A percentile compares a stretch with the other conserved stretches of the same genome.
Evolutionary conservation across 2,113 vertebrate genomes (phyloP).

Genomic region (Stegastes partitus): DNA sequence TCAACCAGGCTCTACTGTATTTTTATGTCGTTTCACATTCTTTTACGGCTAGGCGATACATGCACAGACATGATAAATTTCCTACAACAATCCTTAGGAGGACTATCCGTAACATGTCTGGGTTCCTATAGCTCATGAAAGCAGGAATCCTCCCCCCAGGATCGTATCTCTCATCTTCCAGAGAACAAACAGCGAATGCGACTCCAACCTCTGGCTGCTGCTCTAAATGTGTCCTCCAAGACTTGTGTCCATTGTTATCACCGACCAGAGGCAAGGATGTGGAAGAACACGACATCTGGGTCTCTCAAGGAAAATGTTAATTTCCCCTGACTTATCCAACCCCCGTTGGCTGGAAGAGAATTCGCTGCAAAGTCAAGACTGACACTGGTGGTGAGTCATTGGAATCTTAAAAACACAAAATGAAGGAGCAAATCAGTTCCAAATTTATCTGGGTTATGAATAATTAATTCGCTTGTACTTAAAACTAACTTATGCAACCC

Average conservation of each 20-base stretch:
- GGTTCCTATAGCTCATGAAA: neutral
- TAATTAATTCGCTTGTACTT: neutral
- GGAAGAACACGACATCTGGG: neutral
- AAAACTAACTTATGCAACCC: neutral
- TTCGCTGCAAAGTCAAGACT: neutral
- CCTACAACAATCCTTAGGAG: neutral
- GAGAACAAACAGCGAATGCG: conserved; percentile 4
- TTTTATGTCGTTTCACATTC: too few species aligned
- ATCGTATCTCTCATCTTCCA: neutral
- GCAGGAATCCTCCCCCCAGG: neutral
- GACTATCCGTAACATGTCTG: neutral
- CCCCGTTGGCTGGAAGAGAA: neutral
- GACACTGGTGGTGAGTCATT: neutral
- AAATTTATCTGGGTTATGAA: neutral
- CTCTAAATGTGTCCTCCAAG: conserved; percentile 12
- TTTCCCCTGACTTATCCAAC: conserved; percentile 4
- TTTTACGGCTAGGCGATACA: neutral
- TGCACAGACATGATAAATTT: neutral
- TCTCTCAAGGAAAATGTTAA: conserved; percentile 5
- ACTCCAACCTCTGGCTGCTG: conserved; percentile 12
- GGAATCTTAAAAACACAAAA: neutral
- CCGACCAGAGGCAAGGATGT: conserved; percentile 4
- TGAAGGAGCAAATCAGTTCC: neutral
- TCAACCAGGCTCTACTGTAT: too few species aligned
- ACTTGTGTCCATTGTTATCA: conserved; percentile 20